Conservation (phyloP, 2,888 invertebrate genomes). For the Camptogramma bilineatum region DNA sequence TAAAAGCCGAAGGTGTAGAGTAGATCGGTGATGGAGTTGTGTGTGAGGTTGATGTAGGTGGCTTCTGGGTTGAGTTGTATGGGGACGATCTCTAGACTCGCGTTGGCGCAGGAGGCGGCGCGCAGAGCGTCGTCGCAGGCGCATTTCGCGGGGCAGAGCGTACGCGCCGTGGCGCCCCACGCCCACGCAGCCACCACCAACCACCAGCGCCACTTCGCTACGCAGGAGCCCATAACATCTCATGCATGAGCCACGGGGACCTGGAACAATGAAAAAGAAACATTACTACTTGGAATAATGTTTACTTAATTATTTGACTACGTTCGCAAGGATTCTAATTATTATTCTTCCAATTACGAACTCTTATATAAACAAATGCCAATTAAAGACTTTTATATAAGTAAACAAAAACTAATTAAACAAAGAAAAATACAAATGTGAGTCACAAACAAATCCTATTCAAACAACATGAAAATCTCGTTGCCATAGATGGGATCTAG, state of each 20-base stretch:
- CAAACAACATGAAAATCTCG: constrained; percentile 58
- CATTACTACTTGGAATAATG: neutral
- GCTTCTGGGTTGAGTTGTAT: constrained; percentile 96
- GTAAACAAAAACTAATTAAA: constrained; percentile 14
- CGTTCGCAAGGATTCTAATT: neutral
- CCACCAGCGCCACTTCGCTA: constrained; percentile 82
- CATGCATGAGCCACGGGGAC: constrained; percentile 75
- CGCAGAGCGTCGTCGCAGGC: constrained; percentile 92
- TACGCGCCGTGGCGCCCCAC: constrained; percentile 83
- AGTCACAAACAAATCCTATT: constrained; percentile 42
- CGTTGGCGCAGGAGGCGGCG: constrained; percentile 91
- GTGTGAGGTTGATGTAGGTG: constrained; percentile 92
- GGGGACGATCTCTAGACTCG: constrained; percentile 93
- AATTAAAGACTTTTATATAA: neutral
- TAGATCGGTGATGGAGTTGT: constrained; percentile 92
- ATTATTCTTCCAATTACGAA: neutral
- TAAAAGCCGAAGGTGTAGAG: constrained; percentile 93
- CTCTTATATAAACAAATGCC: neutral
- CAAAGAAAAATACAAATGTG: constrained; percentile 34
- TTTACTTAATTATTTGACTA: neutral
- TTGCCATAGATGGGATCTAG: constrained; percentile 66
- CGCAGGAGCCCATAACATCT: constrained; percentile 84
- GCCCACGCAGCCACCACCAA: constrained; percentile 84
- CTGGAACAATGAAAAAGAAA: constrained; percentile 70
- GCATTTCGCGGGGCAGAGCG: constrained; percentile 92